phyloP scores from a whole-genome alignment of 2,888 invertebrate species.

The Agonum fuliginosum region DNA sequence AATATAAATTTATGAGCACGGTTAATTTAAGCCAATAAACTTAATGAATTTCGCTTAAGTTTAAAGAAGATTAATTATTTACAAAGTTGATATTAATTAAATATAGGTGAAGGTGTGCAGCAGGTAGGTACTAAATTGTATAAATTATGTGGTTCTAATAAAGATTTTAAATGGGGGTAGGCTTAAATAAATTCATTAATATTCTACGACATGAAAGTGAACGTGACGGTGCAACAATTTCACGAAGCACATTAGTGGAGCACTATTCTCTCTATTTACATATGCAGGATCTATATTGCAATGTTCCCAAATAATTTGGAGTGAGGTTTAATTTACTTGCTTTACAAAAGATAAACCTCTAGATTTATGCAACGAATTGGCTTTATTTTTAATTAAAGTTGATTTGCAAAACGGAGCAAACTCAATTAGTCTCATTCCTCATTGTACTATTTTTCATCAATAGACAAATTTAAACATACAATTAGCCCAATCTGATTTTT shows the following conservation, averaged over 20 bases:
- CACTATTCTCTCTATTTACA: background rate
- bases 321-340: background rate
- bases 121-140: slow-evolving; percentile 19
- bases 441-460: too few species aligned
- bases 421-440: too few species aligned
- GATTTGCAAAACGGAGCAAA: too few species aligned
- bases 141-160: slow-evolving; percentile 24
- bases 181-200: slow-evolving; percentile 36
- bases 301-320: background rate
- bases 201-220: slow-evolving; percentile 38
- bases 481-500: too few species aligned
- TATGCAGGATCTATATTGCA: background rate
- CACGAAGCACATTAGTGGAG: background rate
- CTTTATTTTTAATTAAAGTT: too few species aligned
- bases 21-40: slow-evolving; percentile 15
- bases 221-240: slow-evolving; percentile 45
- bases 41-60: slow-evolving; percentile 5
- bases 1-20: slow-evolving; percentile 7
- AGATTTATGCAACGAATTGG: too few species aligned
- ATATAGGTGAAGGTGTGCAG: background rate
- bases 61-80: slow-evolving; percentile 24
- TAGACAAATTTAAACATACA: too few species aligned
- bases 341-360: too few species aligned
- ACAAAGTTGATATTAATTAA: slow-evolving; percentile 16
- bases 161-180: background rate